These are phyloP conservation scores for Hippoglossus hippoglossus DNA, from an alignment of 2,797 vertebrate genomes.

Conservation along the genomic window DNA sequence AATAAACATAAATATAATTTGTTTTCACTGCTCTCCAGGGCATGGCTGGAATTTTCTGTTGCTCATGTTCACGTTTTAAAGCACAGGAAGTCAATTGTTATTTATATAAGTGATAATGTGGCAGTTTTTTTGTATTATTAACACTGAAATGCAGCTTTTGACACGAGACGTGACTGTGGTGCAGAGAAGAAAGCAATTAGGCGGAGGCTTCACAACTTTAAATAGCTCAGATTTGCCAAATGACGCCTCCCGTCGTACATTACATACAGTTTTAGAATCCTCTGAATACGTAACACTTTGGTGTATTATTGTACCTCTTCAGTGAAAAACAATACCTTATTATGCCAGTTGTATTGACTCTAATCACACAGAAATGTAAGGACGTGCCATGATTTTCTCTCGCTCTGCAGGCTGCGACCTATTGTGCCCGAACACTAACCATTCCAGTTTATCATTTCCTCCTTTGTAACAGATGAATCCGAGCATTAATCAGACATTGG, in stretches of 20 bases:
- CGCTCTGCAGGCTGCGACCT: slow-evolving; percentile 22
- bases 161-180: slow-evolving; percentile 49
- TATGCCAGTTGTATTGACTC: slow-evolving; percentile 25
- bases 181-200: slow-evolving; percentile 47
- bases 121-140: background rate
- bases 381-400: slow-evolving; percentile 44
- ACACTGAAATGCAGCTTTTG: slow-evolving; percentile 48
- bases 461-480: slow-evolving; percentile 45
- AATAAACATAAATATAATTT: slow-evolving; percentile 9
- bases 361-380: slow-evolving; percentile 57
- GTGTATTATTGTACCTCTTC: slow-evolving; percentile 36
- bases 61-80: background rate
- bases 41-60: background rate
- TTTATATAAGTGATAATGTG: background rate
- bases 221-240: slow-evolving; percentile 59
- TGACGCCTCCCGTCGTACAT: slow-evolving; percentile 45
- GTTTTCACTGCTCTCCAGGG: slow-evolving; percentile 37
- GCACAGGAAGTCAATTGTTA: background rate
- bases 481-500: slow-evolving; percentile 19
- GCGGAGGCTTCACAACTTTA: slow-evolving; percentile 56
- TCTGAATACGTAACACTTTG: slow-evolving; percentile 48
- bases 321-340: slow-evolving; percentile 50
- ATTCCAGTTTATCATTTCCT: slow-evolving; percentile 26
- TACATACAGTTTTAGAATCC: slow-evolving; percentile 55
- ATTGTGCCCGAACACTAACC: slow-evolving; percentile 26